phyloP scores from a whole-genome alignment of 2,113 vertebrate genomes.

The Prunella fulvescens region DNA sequence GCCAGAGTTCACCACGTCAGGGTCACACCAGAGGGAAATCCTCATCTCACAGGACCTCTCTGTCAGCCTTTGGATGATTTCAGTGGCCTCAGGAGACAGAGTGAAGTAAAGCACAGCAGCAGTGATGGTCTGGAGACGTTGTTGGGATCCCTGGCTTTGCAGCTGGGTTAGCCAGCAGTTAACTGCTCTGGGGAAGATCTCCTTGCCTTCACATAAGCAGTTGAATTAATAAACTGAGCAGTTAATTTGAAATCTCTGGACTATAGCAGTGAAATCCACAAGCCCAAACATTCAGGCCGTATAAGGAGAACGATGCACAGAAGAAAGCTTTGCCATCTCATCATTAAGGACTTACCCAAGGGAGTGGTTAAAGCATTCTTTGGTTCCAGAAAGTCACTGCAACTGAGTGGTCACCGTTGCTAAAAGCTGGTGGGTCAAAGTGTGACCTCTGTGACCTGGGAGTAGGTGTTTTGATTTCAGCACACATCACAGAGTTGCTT shows the following conservation, averaged over 20 bases:
- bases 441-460: background rate
- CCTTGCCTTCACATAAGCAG: background rate
- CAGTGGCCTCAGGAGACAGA: background rate
- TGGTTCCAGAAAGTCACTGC: background rate
- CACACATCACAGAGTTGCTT: background rate
- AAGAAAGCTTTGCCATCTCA: background rate
- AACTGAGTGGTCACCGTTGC: background rate
- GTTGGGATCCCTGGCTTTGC: background rate
- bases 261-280: background rate
- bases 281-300: background rate
- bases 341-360: background rate
- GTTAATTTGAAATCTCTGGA: background rate
- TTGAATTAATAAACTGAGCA: background rate
- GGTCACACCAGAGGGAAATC: accelerated
- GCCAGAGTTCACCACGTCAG: accelerated
- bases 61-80: accelerated
- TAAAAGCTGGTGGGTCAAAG: background rate
- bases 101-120: background rate
- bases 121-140: background rate
- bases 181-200: background rate
- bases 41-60: background rate
- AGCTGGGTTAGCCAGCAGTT: background rate
- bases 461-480: background rate
- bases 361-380: background rate
- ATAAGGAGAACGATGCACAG: background rate